These are phyloP conservation scores for Chaenodraco wilsoni DNA, from an alignment of 2,797 vertebrate genomes.

Conservation along the genomic window DNA sequence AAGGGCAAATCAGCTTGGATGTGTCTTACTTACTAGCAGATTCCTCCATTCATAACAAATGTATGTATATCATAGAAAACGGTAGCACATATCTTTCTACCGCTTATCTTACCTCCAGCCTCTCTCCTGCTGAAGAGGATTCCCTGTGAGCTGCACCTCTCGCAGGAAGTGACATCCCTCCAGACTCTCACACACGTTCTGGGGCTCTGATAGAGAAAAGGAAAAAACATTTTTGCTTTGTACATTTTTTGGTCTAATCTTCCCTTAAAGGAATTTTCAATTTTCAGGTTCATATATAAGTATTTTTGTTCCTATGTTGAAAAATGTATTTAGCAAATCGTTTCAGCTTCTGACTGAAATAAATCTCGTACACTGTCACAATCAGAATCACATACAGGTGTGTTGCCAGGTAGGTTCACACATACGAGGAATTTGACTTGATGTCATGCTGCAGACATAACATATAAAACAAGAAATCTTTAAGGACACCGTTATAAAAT, in stretches of 20 bases:
- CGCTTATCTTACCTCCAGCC: constrained; percentile 87
- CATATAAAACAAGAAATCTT: no score
- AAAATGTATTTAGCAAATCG: no score
- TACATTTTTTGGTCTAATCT: constrained; percentile 11
- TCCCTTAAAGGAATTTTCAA: not conserved
- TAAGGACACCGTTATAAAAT: no score
- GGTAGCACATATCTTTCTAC: not conserved
- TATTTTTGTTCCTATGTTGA: no score
- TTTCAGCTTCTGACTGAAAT: no score
- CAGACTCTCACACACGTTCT: constrained; percentile 79
- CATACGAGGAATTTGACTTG: no score
- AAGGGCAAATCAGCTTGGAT: not conserved
- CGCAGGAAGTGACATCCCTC: constrained; percentile 81
- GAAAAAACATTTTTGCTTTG: not conserved
- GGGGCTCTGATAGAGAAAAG: constrained; percentile 81
- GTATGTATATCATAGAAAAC: not conserved
- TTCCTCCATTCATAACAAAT: not conserved
- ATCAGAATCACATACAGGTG: no score
- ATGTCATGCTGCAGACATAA: no score
- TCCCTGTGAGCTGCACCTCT: constrained; percentile 86
- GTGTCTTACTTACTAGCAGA: not conserved
- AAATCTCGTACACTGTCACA: no score
- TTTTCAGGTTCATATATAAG: no score
- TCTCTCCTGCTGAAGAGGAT: constrained; percentile 89
- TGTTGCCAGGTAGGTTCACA: no score